Conservation (phyloP, 2,113 vertebrate genomes). For the Otocyon megalotis region DNA sequence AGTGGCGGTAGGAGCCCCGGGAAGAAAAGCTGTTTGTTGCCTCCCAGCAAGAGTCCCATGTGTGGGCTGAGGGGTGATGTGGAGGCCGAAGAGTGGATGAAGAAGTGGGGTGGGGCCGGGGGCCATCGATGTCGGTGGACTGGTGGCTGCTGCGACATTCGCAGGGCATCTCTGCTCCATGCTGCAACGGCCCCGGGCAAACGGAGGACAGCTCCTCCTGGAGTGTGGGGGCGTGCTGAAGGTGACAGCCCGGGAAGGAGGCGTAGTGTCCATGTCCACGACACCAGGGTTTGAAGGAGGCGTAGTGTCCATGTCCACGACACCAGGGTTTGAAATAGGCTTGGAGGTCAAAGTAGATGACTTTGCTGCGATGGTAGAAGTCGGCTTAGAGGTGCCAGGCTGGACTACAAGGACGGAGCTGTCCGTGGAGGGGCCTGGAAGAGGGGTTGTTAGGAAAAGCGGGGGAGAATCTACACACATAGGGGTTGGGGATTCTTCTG, state of each 20-base stretch:
- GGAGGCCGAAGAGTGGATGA: neutral
- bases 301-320: too few species aligned
- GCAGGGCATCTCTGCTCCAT: neutral
- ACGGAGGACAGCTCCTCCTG: conserved; percentile 72
- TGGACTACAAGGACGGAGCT: neutral
- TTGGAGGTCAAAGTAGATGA: conserved; percentile 60
- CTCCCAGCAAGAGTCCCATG: neutral
- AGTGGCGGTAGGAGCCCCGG: conserved; percentile 42
- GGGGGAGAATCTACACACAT: neutral
- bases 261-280: neutral
- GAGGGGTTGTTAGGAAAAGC: conserved; percentile 52
- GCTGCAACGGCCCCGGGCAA: conserved; percentile 78
- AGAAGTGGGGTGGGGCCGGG: neutral
- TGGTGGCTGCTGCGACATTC: rapidly evolving
- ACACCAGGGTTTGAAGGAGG: conserved; percentile 85
- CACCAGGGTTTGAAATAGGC: too few species aligned
- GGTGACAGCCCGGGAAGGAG: conserved; percentile 74
- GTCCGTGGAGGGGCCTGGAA: neutral
- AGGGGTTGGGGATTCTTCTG: neutral
- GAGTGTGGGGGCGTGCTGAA: conserved; percentile 73
- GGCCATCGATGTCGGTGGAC: rapidly evolving
- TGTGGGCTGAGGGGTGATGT: neutral
- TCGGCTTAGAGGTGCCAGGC: neutral
- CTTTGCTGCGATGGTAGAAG: conserved; percentile 1
- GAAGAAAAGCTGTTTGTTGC: neutral